A percentile compares a stretch with the other conserved stretches of the same genome.
phyloP scores from a whole-genome alignment of 2,888 invertebrate species.

The Heliconius ethilla region DNA sequence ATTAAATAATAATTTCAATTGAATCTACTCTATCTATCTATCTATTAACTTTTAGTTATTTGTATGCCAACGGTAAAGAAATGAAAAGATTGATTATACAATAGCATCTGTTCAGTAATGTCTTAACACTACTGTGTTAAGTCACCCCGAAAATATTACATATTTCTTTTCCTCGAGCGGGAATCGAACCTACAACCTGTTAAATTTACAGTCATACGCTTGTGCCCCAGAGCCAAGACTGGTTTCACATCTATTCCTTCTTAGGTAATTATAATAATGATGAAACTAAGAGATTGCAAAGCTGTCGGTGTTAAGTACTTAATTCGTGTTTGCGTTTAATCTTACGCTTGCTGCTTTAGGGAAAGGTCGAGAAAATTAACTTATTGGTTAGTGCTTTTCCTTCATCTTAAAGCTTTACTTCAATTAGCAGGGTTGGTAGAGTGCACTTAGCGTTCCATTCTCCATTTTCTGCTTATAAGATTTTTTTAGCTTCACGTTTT shows the following conservation, averaged over 20 bases:
- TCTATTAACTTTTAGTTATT: too few relatives aligned
- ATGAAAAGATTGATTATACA: too few relatives aligned
- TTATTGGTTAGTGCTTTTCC: neutral
- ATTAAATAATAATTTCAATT: too few relatives aligned
- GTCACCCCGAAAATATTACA: neutral
- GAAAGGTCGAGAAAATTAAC: constrained; percentile 13
- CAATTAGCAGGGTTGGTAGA: neutral
- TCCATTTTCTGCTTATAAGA: too few relatives aligned
- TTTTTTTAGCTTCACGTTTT: too few relatives aligned
- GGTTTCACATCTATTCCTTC: neutral
- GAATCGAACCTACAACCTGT: neutral
- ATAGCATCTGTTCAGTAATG: too few relatives aligned
- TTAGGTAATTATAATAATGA: constrained; percentile 14
- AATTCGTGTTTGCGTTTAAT: constrained; percentile 26
- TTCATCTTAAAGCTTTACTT: neutral
- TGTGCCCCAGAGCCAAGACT: neutral
- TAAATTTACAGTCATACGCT: neutral
- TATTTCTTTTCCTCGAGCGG: neutral
- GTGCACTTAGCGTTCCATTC: neutral
- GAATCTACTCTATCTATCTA: too few relatives aligned
- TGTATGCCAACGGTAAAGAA: too few relatives aligned
- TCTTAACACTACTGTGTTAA: too few relatives aligned
- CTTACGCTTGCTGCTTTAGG: constrained; percentile 5
- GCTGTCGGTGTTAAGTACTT: constrained; percentile 18
- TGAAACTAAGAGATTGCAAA: constrained; percentile 12